Conservation (phyloP, 2,888 invertebrate genomes). For the Eupithecia pulchellata region DNA sequence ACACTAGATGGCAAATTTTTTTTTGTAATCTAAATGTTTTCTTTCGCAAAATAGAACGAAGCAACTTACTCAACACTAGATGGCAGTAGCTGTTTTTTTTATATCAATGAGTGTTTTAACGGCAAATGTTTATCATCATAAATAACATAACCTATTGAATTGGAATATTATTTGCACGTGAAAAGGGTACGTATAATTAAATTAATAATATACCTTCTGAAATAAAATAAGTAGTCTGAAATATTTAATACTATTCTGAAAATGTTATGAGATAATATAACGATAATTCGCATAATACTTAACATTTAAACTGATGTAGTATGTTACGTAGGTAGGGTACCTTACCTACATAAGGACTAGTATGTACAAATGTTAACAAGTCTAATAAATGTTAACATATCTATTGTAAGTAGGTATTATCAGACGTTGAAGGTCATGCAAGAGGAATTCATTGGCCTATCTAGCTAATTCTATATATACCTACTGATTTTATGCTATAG, state of each 20-base stretch:
- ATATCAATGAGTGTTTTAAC: no score
- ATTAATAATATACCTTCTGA: no score
- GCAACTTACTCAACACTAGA: neutral
- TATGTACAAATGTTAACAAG: neutral
- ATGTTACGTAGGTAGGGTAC: neutral
- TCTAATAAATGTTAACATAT: no score
- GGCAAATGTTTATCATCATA: no score
- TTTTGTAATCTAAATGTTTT: neutral
- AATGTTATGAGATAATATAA: no score
- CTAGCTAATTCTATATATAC: neutral
- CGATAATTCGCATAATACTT: neutral
- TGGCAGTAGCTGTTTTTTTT: neutral
- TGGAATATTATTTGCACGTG: no score
- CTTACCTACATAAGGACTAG: neutral
- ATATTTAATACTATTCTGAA: no score
- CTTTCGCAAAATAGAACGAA: neutral
- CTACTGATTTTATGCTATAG: neutral
- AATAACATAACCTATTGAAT: no score
- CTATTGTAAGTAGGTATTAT: conserved; percentile 43
- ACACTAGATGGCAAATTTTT: conserved; percentile 53
- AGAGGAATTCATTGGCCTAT: conserved; percentile 48
- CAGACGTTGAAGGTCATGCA: conserved; percentile 55
- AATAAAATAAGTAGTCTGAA: no score
- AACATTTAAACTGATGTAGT: neutral
- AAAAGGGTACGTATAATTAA: no score